phyloP scores from a whole-genome alignment of 2,113 vertebrate species.

The Epinephelus cyanopodus region DNA sequence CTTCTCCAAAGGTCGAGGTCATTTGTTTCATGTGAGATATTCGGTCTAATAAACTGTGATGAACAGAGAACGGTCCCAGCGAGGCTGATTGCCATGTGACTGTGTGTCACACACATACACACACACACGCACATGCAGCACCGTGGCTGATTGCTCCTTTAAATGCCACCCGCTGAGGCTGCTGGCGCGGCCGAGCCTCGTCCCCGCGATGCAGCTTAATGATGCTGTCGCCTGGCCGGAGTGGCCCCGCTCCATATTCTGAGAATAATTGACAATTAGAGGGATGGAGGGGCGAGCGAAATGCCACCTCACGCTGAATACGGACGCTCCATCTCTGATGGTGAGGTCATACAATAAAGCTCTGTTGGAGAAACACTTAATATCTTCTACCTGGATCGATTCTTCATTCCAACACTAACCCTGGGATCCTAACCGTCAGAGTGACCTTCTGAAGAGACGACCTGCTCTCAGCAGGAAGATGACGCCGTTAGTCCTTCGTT shows the following conservation, averaged over 20 bases:
- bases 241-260: conserved; percentile 53
- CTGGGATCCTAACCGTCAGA: not conserved
- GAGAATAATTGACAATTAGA: conserved; percentile 77
- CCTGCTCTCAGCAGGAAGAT: not conserved
- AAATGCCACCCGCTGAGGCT: conserved; percentile 77
- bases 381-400: conserved; percentile 35
- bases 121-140: conserved; percentile 20
- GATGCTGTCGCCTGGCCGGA: conserved; percentile 52
- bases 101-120: conserved; percentile 8
- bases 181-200: conserved; percentile 33
- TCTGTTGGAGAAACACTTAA: conserved; percentile 19
- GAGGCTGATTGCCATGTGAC: conserved; percentile 61
- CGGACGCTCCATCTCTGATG: conserved; percentile 41
- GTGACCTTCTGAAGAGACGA: not conserved
- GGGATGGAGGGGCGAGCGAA: conserved; percentile 51
- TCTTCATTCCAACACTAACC: not conserved
- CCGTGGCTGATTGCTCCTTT: conserved; percentile 70
- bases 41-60: conserved; percentile 62
- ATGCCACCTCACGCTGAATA: conserved; percentile 52
- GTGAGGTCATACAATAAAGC: conserved; percentile 18
- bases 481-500: not conserved
- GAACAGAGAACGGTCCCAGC: conserved; percentile 29
- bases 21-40: conserved; percentile 69
- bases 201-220: conserved; percentile 60
- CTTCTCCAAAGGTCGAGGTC: conserved; percentile 63